Percentiles rank a stretch among this genome's conserved stretches.
phyloP scores from a whole-genome alignment of 1,140 invertebrate genomes.

The Brachionus plicatilis region DNA sequence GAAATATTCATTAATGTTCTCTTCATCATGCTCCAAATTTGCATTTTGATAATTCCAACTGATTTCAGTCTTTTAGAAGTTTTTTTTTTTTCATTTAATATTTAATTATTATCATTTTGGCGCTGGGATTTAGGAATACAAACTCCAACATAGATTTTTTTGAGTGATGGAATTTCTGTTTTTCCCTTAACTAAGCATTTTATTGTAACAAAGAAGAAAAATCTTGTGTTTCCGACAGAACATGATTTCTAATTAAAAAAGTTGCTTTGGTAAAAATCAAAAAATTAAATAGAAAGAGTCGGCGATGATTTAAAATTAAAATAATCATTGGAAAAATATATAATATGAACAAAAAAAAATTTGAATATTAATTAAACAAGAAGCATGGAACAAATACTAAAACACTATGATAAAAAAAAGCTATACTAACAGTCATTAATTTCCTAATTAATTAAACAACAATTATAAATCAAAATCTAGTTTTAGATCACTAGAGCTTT shows the following conservation, averaged over 20 bases:
- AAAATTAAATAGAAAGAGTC: neutral
- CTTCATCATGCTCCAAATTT: slow-evolving; percentile 30
- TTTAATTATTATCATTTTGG: slow-evolving; percentile 32
- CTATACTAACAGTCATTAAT: neutral
- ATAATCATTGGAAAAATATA: neutral
- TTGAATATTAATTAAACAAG: slow-evolving; percentile 17
- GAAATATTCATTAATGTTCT: slow-evolving; percentile 38
- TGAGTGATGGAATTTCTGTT: neutral
- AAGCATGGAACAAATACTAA: neutral
- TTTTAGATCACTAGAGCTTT: neutral
- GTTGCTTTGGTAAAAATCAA: neutral
- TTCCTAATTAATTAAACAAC: slow-evolving; percentile 24
- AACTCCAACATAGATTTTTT: neutral
- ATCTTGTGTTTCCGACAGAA: slow-evolving; percentile 23
- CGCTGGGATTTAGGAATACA: neutral
- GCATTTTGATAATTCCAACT: slow-evolving; percentile 35
- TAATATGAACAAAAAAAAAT: neutral
- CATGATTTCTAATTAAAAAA: slow-evolving; percentile 18
- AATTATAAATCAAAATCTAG: neutral
- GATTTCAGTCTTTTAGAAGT: neutral
- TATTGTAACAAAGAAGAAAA: neutral
- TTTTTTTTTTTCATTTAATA: neutral
- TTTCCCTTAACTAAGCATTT: neutral
- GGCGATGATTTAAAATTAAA: neutral
- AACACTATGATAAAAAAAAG: neutral